These are phyloP conservation scores for Acleris cristana DNA, from an alignment of 2,888 invertebrate genomes.

Conservation along the genomic window DNA sequence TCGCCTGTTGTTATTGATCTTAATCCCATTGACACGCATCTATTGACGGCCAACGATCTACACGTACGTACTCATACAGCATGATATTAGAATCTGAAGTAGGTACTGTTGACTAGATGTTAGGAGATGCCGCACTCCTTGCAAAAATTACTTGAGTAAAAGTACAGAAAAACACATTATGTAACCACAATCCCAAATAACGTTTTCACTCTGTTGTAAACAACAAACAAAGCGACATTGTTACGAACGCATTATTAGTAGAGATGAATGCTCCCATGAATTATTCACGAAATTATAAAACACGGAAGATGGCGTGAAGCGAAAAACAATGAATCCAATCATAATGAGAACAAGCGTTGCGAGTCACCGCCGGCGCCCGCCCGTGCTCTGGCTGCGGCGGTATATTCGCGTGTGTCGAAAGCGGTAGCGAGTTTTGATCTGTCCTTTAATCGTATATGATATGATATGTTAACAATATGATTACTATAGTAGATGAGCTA, in stretches of 20 bases:
- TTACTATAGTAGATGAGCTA: no score
- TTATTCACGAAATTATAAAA: conserved; percentile 61
- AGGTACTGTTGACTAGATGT: background rate
- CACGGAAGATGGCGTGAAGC: conserved; percentile 56
- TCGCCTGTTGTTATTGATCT: conserved; percentile 32
- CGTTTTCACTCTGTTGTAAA: conserved; percentile 14
- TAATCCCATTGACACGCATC: conserved; percentile 33
- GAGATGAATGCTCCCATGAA: conserved; percentile 51
- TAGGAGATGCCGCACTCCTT: background rate
- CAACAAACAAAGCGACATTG: conserved; percentile 17
- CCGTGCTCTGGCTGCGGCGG: background rate
- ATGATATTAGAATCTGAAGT: conserved; percentile 4
- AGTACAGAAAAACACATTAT: background rate
- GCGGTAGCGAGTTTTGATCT: conserved; percentile 4
- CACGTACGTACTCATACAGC: background rate
- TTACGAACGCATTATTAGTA: conserved; percentile 35
- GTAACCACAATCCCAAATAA: conserved; percentile 4
- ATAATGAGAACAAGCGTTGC: conserved; percentile 51
- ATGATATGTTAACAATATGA: no score
- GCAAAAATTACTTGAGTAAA: background rate
- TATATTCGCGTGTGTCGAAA: conserved; percentile 6
- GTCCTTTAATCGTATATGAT: no score
- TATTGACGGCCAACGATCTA: conserved; percentile 1
- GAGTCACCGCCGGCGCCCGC: conserved; percentile 38
- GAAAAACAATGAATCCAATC: conserved; percentile 64